phyloP scores from a whole-genome alignment of 2,888 invertebrate species.

The Platycheirus albimanus region DNA sequence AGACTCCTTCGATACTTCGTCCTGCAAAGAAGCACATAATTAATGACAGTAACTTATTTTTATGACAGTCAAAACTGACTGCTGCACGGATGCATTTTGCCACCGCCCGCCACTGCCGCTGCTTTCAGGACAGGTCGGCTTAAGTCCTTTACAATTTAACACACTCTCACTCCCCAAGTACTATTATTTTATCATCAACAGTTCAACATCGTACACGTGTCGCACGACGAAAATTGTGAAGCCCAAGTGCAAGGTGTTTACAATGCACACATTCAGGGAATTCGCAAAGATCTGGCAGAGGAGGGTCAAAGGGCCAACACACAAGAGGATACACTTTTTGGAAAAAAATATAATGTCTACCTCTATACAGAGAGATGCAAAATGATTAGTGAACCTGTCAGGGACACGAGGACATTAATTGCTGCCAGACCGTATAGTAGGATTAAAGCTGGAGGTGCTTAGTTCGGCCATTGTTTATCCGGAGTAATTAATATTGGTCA shows the following conservation, averaged over 20 bases:
- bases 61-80: slow-evolving; percentile 66
- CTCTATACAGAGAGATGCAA: neutral
- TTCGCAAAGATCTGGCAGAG: slow-evolving; percentile 6
- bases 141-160: slow-evolving; percentile 10
- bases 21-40: slow-evolving; percentile 48
- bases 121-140: slow-evolving; percentile 31
- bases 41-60: slow-evolving; percentile 70
- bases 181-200: slow-evolving; percentile 25
- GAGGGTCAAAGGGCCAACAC: slow-evolving; percentile 36
- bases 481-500: no score
- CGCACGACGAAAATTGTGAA: slow-evolving; percentile 33
- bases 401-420: slow-evolving; percentile 60
- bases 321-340: slow-evolving; percentile 8
- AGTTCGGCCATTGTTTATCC: no score
- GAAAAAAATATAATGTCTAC: slow-evolving; percentile 5
- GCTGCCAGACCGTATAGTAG: slow-evolving; percentile 31
- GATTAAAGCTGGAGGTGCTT: no score
- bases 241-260: slow-evolving; percentile 60
- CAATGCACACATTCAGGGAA: slow-evolving; percentile 56
- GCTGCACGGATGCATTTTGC: slow-evolving; percentile 40
- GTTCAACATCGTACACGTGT: slow-evolving; percentile 62
- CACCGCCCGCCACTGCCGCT: no score
- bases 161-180: slow-evolving; percentile 18
- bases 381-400: slow-evolving; percentile 69
- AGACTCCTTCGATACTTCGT: slow-evolving; percentile 1